Evolutionary conservation across 2,888 invertebrate genomes (phyloP).

Genomic region (Nomada fucata): DNA sequence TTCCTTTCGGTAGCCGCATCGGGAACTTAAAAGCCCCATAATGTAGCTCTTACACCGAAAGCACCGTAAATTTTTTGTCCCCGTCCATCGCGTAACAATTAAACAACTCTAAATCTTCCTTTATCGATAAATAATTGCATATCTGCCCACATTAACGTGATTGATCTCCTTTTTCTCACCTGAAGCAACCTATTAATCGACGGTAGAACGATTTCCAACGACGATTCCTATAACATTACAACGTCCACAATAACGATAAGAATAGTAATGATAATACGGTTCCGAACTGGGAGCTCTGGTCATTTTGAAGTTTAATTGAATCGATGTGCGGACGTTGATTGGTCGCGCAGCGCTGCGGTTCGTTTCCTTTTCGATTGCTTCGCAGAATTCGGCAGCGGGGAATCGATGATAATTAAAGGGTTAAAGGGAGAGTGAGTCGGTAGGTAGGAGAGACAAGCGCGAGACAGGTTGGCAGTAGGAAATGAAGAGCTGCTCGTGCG

Average conservation of each 20-base stretch:
- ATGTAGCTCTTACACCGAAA: background rate
- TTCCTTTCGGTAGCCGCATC: constrained; percentile 12
- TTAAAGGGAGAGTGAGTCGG: background rate
- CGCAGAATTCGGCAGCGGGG: background rate
- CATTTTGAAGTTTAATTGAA: background rate
- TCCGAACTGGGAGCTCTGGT: too few species aligned
- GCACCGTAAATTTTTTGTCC: background rate
- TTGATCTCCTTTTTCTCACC: background rate
- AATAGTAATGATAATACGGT: too few species aligned
- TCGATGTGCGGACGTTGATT: background rate
- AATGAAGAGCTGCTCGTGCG: constrained; percentile 7
- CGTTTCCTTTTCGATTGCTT: background rate
- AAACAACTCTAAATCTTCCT: background rate
- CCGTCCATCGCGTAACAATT: constrained; percentile 18
- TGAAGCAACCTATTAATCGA: background rate
- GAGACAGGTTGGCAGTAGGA: constrained; percentile 15
- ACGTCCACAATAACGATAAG: too few species aligned
- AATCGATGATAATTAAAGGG: background rate
- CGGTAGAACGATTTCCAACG: background rate
- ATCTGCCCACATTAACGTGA: background rate
- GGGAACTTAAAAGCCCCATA: background rate
- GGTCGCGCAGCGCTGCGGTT: background rate
- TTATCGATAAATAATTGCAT: constrained; percentile 22
- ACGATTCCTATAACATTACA: background rate
- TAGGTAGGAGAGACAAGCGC: background rate